A percentile compares a stretch with the other conserved stretches of the same genome.
Evolutionary conservation across 2,797 vertebrate genomes (phyloP).

Genomic region (Pangasius larnaudii): DNA sequence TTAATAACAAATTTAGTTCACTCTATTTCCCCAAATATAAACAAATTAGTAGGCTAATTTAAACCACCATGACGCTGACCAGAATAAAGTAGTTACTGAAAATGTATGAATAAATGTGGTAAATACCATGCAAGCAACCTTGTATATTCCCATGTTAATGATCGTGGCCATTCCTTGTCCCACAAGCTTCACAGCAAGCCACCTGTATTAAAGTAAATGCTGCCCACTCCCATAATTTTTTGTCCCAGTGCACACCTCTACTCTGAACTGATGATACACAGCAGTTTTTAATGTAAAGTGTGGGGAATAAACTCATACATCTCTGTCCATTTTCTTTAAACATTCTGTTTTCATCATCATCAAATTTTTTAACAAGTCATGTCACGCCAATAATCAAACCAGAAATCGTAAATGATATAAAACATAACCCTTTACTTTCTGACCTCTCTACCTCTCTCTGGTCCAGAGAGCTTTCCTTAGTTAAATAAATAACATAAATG

Average conservation of each 20-base stretch:
- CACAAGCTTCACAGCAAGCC: neutral
- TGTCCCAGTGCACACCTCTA: neutral
- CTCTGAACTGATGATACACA: neutral
- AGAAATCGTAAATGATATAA: neutral
- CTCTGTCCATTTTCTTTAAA: neutral
- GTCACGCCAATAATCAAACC: neutral
- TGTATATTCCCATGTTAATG: neutral
- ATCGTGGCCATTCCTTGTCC: neutral
- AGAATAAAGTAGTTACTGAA: neutral
- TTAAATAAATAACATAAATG: neutral
- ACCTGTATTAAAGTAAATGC: neutral
- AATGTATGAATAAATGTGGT: neutral
- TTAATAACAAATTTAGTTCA: neutral
- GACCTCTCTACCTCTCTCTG: neutral
- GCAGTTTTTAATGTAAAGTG: neutral
- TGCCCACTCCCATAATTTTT: neutral
- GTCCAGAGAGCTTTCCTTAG: neutral
- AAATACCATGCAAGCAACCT: neutral
- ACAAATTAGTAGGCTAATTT: neutral
- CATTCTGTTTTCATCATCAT: neutral
- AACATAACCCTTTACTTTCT: neutral
- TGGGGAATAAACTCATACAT: neutral
- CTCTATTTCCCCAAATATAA: neutral
- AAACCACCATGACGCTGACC: neutral
- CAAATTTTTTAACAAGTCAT: neutral